phyloP scores from a whole-genome alignment of 1,140 invertebrate genomes.

The Tribolium castaneum region DNA sequence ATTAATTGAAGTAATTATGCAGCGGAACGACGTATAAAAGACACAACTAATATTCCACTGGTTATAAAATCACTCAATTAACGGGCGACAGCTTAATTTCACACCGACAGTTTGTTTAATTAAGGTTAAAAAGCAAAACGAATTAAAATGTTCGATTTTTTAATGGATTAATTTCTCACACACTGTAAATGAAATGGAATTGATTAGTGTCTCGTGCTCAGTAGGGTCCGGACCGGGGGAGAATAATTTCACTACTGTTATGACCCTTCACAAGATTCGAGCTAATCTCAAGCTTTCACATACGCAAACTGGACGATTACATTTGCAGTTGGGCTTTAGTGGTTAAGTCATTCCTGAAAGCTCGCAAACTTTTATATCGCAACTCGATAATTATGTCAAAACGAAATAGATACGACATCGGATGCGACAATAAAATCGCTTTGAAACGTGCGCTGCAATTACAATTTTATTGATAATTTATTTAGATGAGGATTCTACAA shows the following conservation, averaged over 20 bases:
- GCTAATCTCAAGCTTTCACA: constrained; percentile 8
- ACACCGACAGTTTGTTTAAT: constrained; percentile 44
- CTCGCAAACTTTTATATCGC: not conserved
- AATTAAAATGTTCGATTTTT: constrained; percentile 33
- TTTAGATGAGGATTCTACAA: too few species aligned
- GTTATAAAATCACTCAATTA: not conserved
- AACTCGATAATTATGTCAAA: too few species aligned
- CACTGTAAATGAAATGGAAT: not conserved
- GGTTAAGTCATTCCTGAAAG: constrained; percentile 1
- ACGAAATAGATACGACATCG: too few species aligned
- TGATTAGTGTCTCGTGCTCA: too few species aligned
- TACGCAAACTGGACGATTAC: constrained; percentile 17
- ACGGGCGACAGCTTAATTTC: constrained; percentile 40
- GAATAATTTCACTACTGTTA: not conserved
- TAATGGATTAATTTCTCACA: constrained; percentile 41
- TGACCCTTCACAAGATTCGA: not conserved
- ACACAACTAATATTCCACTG: not conserved
- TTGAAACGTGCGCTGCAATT: too few species aligned
- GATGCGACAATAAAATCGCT: too few species aligned
- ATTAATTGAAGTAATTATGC: constrained; percentile 27
- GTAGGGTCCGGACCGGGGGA: not conserved
- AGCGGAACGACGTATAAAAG: not conserved
- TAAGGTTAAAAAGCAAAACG: constrained; percentile 30
- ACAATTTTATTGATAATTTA: too few species aligned
- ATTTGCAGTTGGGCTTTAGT: not conserved